Evolutionary conservation across 2,113 vertebrate genomes (phyloP).

Genomic region (Taurulus bubalis): DNA sequence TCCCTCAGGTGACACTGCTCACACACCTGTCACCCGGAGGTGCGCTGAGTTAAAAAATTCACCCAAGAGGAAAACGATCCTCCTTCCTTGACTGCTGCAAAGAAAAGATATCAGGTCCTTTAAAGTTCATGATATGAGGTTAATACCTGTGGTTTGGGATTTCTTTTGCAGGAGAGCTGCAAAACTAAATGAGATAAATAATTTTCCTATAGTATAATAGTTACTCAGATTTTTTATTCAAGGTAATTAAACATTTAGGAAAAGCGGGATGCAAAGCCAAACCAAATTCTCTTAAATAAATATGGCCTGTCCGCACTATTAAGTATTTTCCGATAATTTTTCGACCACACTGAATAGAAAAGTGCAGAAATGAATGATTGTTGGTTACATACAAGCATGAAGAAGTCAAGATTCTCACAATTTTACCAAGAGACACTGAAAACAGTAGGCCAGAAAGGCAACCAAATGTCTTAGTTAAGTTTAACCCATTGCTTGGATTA

Average conservation of each 20-base stretch:
- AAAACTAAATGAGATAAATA: neutral
- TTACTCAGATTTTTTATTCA: too few relatives aligned
- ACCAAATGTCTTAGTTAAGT: too few relatives aligned
- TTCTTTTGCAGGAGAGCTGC: neutral
- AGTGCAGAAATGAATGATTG: too few relatives aligned
- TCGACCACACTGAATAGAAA: neutral
- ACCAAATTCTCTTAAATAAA: neutral
- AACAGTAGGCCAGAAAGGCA: neutral
- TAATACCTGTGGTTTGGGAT: neutral
- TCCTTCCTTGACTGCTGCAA: neutral
- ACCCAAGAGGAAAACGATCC: slow-evolving; percentile 14
- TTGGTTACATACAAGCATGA: neutral
- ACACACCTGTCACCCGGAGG: slow-evolving; percentile 40
- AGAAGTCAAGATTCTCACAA: neutral
- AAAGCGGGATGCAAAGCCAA: neutral
- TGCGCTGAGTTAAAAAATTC: neutral
- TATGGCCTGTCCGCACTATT: neutral
- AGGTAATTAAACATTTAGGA: neutral
- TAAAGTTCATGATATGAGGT: neutral
- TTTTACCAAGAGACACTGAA: neutral
- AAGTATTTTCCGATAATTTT: neutral
- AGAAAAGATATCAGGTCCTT: neutral
- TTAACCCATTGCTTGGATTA: too few relatives aligned
- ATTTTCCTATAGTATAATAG: neutral
- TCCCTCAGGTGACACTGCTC: slow-evolving; percentile 43